Percentiles rank a stretch among this genome's conserved stretches.
These are phyloP conservation scores for Rhinophrynus dorsalis DNA, from an alignment of 2,797 vertebrate species.

Conservation along the genomic window DNA sequence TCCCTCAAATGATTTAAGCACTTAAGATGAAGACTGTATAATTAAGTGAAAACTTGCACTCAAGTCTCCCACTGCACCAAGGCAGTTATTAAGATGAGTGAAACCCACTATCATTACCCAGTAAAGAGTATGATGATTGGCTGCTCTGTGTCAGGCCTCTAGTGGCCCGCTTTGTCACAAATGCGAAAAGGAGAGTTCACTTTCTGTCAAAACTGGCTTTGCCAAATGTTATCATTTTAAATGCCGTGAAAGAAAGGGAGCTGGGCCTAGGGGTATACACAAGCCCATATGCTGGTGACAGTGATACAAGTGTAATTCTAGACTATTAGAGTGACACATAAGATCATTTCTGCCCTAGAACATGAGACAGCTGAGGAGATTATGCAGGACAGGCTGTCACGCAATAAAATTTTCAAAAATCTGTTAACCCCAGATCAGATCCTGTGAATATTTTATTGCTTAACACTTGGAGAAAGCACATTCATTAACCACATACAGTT, in stretches of 20 bases:
- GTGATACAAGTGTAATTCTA: conserved; percentile 97
- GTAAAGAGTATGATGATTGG: conserved; percentile 81
- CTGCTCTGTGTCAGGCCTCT: conserved; percentile 77
- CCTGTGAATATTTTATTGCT: conserved; percentile 88
- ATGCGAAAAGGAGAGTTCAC: conserved; percentile 74
- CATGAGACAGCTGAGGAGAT: conserved; percentile 82
- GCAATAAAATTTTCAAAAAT: conserved; percentile 92
- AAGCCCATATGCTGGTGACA: conserved; percentile 92
- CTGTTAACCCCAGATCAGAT: conserved; percentile 90
- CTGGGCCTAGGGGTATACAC: conserved; percentile 93
- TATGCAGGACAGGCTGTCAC: conserved; percentile 88
- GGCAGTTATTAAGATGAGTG: conserved; percentile 67
- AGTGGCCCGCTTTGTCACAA: conserved; percentile 80
- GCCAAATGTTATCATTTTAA: conserved; percentile 94
- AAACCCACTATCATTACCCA: conserved; percentile 82
- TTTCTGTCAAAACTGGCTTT: conserved; percentile 87
- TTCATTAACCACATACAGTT: conserved; percentile 89
- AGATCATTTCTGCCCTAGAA: conserved; percentile 82
- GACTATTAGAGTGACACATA: conserved; percentile 92
- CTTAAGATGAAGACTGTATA: conserved; percentile 68
- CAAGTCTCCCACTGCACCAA: conserved; percentile 61
- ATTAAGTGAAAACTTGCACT: conserved; percentile 67
- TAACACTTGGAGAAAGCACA: conserved; percentile 73
- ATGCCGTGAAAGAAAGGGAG: conserved; percentile 88
- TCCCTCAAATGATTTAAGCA: conserved; percentile 60